Evolutionary conservation across 1,140 invertebrate species (phyloP).

Genomic region (Trichogramma pretiosum): DNA sequence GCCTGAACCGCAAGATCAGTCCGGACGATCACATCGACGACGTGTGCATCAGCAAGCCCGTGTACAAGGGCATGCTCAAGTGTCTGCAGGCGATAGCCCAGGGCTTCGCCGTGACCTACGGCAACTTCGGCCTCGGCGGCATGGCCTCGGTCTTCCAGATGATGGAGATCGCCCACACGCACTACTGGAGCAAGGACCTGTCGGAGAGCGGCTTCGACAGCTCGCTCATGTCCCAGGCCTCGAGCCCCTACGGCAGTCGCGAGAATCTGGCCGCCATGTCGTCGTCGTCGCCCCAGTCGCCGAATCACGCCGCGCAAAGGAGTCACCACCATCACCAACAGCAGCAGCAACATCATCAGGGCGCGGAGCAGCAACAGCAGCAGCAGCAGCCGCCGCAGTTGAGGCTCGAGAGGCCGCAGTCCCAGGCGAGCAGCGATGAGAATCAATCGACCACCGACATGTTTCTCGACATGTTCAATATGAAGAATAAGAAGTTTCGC

Average conservation of each 20-base stretch:
- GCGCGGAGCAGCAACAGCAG: slow-evolving; percentile 48
- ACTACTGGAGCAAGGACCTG: slow-evolving; percentile 91
- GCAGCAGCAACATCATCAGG: slow-evolving; percentile 38
- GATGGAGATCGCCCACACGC: slow-evolving; percentile 95
- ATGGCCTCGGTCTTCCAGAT: slow-evolving; percentile 96
- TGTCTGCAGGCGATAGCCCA: slow-evolving; percentile 78
- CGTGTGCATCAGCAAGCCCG: slow-evolving; percentile 77
- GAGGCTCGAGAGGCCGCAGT: slow-evolving; percentile 39
- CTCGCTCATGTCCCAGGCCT: slow-evolving; percentile 50
- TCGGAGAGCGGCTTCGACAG: slow-evolving; percentile 49
- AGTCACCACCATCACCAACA: no score
- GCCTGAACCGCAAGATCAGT: slow-evolving; percentile 84
- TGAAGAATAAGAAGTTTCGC: slow-evolving; percentile 68
- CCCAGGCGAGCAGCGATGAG: slow-evolving; percentile 40
- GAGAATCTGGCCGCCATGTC: slow-evolving; percentile 64
- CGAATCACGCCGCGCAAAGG: no score
- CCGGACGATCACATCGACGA: slow-evolving; percentile 96
- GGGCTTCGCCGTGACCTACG: slow-evolving; percentile 86
- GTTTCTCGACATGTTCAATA: slow-evolving; percentile 81
- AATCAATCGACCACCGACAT: slow-evolving; percentile 73
- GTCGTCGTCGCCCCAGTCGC: slow-evolving; percentile 45
- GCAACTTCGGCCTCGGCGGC: slow-evolving; percentile 89
- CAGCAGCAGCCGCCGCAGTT: slow-evolving; percentile 45
- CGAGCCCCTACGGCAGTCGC: slow-evolving; percentile 66
- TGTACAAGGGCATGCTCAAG: slow-evolving; percentile 97